Evolutionary conservation across 1,140 invertebrate genomes (phyloP), one percentile per base, ranked within the genome.

Genomic region (Calliphora vicina): DNA sequence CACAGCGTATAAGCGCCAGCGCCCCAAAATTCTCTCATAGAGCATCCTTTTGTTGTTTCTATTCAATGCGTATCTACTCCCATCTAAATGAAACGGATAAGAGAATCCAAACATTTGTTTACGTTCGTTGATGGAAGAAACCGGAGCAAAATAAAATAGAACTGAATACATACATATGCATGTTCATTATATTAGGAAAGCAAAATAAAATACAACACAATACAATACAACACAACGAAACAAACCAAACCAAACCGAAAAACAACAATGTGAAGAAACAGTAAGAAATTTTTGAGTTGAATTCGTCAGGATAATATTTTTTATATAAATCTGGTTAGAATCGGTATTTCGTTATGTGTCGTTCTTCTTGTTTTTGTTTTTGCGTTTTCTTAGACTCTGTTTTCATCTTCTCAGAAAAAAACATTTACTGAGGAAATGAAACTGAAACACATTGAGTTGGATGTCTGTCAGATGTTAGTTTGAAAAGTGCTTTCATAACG

Each of bases 391-490:
- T 50, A 50, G 45, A 35, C 12, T 50, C 45, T 17, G 17, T 67
- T 67, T 23, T 67, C n/a, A 23, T 67, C 20, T 67, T 67, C 61
- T 50, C 45, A 13, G 17, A 50, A 35, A 35, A 35, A 35, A 35
- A 35, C 5, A 57, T 67, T 9, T 67, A 23, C 61, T n/a, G 61
- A 67, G 50, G n/a, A 76, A 27, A 10, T 78, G 74, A 78, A 78
- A 78, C n/a, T 78, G 74, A 78, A 78, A 78, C 74, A 78, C 74
- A 78, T 78, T 45, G 74, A 43, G 35, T 17, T 78, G n/a, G 74
- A 23, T 45, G n/a, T 43, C 15, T 78, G 74, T 23, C 74, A 78
- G 74, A 45, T 78, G 74, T 78, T 78, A 78, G 74, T 78, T 78
- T 43, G 42, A 78, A 78, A 78, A 78, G 74, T 78, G 42, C 35